A percentile compares a stretch with the other conserved stretches of the same genome.
Evolutionary conservation across 2,888 invertebrate genomes (phyloP).

Genomic region (Hartigia nigra): DNA sequence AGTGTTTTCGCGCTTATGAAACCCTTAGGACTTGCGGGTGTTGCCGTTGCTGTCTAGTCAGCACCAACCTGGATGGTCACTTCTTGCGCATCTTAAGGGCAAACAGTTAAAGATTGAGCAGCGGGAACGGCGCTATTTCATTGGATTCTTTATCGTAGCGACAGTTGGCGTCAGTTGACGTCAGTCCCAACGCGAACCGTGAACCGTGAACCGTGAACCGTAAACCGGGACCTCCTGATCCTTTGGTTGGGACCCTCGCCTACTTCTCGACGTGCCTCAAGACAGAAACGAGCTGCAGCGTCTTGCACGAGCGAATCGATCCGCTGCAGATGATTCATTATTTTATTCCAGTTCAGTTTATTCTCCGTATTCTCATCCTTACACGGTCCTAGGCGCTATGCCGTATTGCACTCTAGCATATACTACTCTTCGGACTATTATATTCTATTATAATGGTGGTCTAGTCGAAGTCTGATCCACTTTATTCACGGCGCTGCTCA

Average conservation of each 20-base stretch:
- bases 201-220: not conserved
- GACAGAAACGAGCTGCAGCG: not conserved
- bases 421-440: not conserved
- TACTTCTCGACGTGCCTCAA: not conserved
- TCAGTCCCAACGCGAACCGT: too few relatives aligned
- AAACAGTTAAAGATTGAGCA: not conserved
- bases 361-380: not conserved
- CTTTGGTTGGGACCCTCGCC: not conserved
- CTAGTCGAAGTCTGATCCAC: not conserved
- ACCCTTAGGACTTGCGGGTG: not conserved
- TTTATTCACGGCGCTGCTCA: not conserved
- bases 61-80: not conserved
- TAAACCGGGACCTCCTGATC: not conserved
- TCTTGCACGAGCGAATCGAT: not conserved
- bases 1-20: slow-evolving; percentile 40
- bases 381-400: not conserved
- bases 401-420: not conserved
- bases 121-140: not conserved
- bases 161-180: not conserved
- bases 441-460: not conserved
- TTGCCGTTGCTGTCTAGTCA: not conserved
- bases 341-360: not conserved
- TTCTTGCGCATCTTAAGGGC: not conserved
- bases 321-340: not conserved
- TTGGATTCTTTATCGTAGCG: not conserved